Base-by-base conservation (phyloP, 2,888 invertebrate species). In the Agrotis puta region DNA sequence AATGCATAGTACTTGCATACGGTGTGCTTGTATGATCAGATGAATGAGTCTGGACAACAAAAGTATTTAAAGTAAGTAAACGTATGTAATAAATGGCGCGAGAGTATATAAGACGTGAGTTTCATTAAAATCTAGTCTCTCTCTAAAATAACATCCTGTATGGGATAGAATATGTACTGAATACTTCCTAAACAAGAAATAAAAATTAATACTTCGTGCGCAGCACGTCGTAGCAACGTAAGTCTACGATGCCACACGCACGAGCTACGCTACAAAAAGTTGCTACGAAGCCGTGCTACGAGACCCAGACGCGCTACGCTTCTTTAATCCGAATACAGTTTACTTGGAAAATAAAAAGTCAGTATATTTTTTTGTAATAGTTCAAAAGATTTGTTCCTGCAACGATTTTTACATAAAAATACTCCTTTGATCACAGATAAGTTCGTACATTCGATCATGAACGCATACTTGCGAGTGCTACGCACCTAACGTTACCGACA, bases 281-380 rank as follows among this genome's bases (percentile, higher is more conserved):
- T 18, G 43, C 70, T 75, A 74, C 74, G 74, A 48, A 27, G n/a
- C 3, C 22, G 16, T 43, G 70, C 74, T 77, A 75, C 70, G 58
- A 59, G 39, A 48, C 33, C 22, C 3, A 14, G 2, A 11, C 27
- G 33, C 4, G 48, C 53, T 59, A 76, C 58, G 77, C 3, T 68
- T 45, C 3, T 33, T 14, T 7, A 67, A 69, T 56, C 11, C 0
- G 24, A 48, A 43, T 2, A 6, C 2, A 14, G 48, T 48, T 56
- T 27, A 14, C 11, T 62, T 45, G 16, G 1, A 6, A 33, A 18
- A 39, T 11, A 4, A 39, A 39, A 39, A 11, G 11, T 39, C 0
- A 39, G 39, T 39, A 39, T 11, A 39, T 9, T 33, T 27, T 27
- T 27, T 27, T 27, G 27, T 27, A 5, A 27, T 5, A 27, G 27